Evolutionary conservation across 2,113 vertebrate species (phyloP), one percentile per base, ranked within the genome.

Genomic region (Hiodon tergisus): DNA sequence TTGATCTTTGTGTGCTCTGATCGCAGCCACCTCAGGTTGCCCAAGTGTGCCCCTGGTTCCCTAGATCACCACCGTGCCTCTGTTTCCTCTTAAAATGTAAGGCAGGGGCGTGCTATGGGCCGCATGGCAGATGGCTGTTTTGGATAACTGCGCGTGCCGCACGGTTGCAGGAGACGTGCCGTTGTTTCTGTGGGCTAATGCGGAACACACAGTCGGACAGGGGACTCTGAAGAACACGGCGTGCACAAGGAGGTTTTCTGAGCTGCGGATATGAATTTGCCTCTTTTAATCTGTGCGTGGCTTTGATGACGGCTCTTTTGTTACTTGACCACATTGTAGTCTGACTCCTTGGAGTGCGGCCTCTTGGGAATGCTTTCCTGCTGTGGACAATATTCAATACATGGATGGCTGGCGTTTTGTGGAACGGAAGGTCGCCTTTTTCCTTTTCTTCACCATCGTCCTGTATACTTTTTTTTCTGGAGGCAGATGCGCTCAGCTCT

Each of bases 381-480:
- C 66, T 68, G 81, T 80, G 82, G 80, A 76, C 74, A 61, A 68
- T 78, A 83, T 77, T 81, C 79, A 80, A 69, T 72, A 69, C 51
- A 67, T 62, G 69, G 84, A 61, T 31, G 66, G 57, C 75, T 82
- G 82, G 85, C 83, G 77, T 78, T 76, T 77, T 75, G 60, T 81
- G 76, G 76, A 72, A 71, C 69, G 50, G 57, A 9, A 67, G 72
- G 80, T 77, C 0, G 66, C 76, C 84, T 70, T 78, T 85, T 87
- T 81, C 84, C 67, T 51, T 77, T 3, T 54, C 66, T 58, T 50
- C 46, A 59, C 61, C 5, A 60, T 58, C 62, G 65, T 71, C 13
- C 52, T 47, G 31, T 31, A 31, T 31, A 31, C 31, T 11, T 31
- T 71, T 72, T 62, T 53, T 60, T 77, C 48, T 51, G 54, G 70